A percentile compares a stretch with the other conserved stretches of the same genome.
These are phyloP conservation scores for Copidosoma aretas DNA, from an alignment of 2,888 invertebrate genomes.

Conservation along the genomic window DNA sequence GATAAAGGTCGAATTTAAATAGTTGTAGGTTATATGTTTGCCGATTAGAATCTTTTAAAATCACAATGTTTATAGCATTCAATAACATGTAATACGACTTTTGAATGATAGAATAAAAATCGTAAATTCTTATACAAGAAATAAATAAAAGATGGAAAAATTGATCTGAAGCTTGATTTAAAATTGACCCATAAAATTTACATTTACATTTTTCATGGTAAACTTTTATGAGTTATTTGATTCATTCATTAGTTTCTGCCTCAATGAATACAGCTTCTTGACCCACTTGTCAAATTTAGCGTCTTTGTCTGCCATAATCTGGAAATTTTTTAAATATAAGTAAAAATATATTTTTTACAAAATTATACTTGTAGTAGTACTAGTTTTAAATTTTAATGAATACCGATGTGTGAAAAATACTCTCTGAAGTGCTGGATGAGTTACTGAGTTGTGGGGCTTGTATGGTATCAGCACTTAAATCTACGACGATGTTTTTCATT, in stretches of 20 bases:
- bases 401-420: slow-evolving; percentile 60
- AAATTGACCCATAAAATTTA: slow-evolving; percentile 6
- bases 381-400: slow-evolving; percentile 10
- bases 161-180: not conserved
- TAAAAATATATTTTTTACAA: slow-evolving; percentile 9
- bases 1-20: slow-evolving; percentile 21
- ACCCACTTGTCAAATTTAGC: slow-evolving; percentile 78
- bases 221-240: slow-evolving; percentile 31
- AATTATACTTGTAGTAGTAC: not conserved
- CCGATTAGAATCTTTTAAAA: slow-evolving; percentile 31
- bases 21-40: slow-evolving; percentile 32
- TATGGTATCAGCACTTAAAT: slow-evolving; percentile 75
- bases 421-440: slow-evolving; percentile 48
- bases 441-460: slow-evolving; percentile 67
- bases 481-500: slow-evolving; percentile 75
- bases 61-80: slow-evolving; percentile 31
- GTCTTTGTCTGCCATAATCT: slow-evolving; percentile 75
- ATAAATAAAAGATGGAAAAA: slow-evolving; percentile 37
- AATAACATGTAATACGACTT: slow-evolving; percentile 31
- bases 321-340: slow-evolving; percentile 52
- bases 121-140: slow-evolving; percentile 38
- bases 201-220: not conserved
- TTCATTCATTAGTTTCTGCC: slow-evolving; percentile 70
- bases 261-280: slow-evolving; percentile 70
- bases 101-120: slow-evolving; percentile 31